Conservation (phyloP, 2,113 vertebrate species). For the Cercocebus atys region DNA sequence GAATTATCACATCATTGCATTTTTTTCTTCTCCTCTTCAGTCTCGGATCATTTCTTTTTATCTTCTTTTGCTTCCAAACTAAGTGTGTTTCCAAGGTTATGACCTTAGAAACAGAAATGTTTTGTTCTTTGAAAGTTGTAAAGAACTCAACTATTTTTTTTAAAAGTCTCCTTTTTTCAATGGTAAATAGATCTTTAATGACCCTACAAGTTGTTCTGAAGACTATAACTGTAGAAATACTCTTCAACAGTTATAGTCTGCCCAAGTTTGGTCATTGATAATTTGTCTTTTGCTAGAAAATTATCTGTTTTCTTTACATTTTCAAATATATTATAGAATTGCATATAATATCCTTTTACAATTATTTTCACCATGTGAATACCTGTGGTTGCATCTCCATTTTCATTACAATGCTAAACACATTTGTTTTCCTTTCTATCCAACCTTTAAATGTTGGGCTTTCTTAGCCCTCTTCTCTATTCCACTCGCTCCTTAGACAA, state of each 20-base stretch:
- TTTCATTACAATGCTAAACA: background rate
- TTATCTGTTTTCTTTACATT: background rate
- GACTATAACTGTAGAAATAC: too few species aligned
- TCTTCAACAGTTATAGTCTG: background rate
- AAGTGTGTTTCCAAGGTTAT: background rate
- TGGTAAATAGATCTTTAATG: background rate
- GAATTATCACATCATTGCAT: background rate
- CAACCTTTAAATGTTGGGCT: background rate
- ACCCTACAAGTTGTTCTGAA: background rate
- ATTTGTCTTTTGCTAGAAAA: background rate
- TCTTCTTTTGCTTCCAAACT: background rate
- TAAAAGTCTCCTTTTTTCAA: background rate
- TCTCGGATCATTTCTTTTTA: background rate
- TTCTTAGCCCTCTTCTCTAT: background rate
- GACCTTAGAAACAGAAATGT: background rate
- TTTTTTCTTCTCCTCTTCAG: background rate
- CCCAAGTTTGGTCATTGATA: background rate
- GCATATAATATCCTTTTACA: too few species aligned
- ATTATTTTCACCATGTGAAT: background rate
- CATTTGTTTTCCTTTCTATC: background rate
- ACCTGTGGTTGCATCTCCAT: background rate
- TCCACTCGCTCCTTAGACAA: background rate
- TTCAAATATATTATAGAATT: background rate
- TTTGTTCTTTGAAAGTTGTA: background rate
- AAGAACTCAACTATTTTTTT: background rate